Percentiles rank a stretch among this genome's conserved stretches.
These are phyloP conservation scores for Moxostoma hubbsi DNA, from an alignment of 2,797 vertebrate species.

Conservation along the genomic window DNA sequence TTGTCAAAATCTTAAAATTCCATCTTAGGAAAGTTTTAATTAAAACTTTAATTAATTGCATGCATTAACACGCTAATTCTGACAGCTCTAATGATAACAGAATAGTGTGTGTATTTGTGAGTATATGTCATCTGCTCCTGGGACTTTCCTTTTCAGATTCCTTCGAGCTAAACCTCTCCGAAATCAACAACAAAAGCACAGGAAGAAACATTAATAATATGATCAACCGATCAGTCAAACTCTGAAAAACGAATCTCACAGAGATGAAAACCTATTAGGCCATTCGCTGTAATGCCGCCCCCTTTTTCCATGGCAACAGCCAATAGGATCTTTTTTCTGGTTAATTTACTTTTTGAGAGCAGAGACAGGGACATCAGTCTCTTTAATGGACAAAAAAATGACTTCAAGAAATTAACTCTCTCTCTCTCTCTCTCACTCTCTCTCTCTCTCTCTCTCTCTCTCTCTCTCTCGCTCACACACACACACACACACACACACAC, in stretches of 20 bases:
- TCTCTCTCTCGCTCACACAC: not conserved
- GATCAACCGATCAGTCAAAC: constrained; percentile 33
- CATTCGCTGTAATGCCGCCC: constrained; percentile 1
- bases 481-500: not conserved
- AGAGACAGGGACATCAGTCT: constrained; percentile 47
- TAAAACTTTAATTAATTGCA: too few relatives aligned
- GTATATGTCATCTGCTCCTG: not conserved
- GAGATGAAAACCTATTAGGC: constrained; percentile 9
- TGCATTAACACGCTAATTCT: too few relatives aligned
- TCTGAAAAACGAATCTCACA: constrained; percentile 7
- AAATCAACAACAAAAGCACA: constrained; percentile 5
- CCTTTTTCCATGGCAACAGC: constrained; percentile 46
- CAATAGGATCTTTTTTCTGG: constrained; percentile 26
- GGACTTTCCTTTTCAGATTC: not conserved
- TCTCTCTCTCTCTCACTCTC: not conserved
- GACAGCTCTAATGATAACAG: too few relatives aligned
- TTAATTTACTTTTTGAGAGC: constrained; percentile 44
- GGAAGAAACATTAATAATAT: constrained; percentile 20
- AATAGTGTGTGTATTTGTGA: not conserved
- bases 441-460: not conserved
- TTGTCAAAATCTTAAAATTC: too few relatives aligned
- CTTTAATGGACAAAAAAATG: constrained; percentile 46
- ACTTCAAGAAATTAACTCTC: constrained; percentile 41
- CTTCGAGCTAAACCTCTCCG: not conserved
- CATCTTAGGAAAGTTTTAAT: too few relatives aligned